These are phyloP conservation scores for Eupristina koningsbergeri DNA, from an alignment of 1,140 invertebrate species.

Conservation along the genomic window DNA sequence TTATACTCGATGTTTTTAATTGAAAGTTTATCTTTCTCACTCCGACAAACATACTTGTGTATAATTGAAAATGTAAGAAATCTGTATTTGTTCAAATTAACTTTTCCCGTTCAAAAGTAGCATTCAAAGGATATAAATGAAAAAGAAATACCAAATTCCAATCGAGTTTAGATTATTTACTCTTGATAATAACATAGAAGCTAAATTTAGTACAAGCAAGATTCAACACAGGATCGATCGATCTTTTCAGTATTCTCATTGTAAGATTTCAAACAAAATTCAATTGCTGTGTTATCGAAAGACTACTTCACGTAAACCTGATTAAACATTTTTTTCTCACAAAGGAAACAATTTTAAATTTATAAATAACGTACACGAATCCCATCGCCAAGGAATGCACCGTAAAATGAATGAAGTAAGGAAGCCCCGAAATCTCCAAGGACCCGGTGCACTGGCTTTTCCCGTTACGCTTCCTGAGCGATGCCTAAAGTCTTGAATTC, in stretches of 20 bases:
- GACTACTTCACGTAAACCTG: background rate
- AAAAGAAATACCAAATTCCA: background rate
- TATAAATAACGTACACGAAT: background rate
- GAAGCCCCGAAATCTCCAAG: constrained; percentile 7
- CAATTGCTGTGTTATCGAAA: background rate
- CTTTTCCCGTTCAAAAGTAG: background rate
- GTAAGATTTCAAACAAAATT: background rate
- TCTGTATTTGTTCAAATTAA: background rate
- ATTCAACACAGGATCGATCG: background rate
- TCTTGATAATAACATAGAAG: background rate
- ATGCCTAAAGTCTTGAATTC: constrained; percentile 19
- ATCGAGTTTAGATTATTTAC: constrained; percentile 7
- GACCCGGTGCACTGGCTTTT: background rate
- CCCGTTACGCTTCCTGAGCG: constrained; percentile 4
- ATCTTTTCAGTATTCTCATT: background rate
- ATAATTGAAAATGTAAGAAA: background rate
- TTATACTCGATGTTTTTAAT: too few species aligned
- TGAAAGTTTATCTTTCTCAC: too few species aligned
- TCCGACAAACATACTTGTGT: background rate
- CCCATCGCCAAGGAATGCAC: background rate
- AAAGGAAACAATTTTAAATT: background rate
- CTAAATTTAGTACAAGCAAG: background rate
- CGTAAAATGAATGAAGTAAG: constrained; percentile 11
- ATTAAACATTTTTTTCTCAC: background rate
- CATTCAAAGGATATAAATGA: background rate